A percentile compares a stretch with the other conserved stretches of the same genome.
phyloP scores from a whole-genome alignment of 2,797 vertebrate genomes.

The Sphenodon punctatus region DNA sequence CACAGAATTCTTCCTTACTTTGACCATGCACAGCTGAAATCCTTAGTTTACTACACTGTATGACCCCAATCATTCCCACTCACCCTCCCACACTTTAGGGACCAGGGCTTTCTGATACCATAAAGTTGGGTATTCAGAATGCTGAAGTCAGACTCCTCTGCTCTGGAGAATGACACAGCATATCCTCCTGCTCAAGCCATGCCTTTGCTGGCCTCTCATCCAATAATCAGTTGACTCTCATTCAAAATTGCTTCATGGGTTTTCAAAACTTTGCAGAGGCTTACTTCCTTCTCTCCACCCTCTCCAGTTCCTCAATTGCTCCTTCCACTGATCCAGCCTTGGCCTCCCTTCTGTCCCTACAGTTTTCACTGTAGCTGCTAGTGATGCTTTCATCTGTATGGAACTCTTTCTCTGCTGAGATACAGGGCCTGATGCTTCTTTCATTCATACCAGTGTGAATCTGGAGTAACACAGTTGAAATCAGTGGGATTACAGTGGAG shows the following conservation, averaged over 20 bases:
- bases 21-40: neutral
- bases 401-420: neutral
- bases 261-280: neutral
- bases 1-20: neutral
- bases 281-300: neutral
- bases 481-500: neutral
- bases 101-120: too few species aligned
- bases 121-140: too few species aligned
- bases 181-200: too few species aligned
- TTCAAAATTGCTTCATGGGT: neutral
- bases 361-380: neutral
- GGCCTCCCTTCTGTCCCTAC: neutral
- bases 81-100: neutral
- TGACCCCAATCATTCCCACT: neutral
- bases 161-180: too few species aligned
- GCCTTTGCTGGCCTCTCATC: too few species aligned
- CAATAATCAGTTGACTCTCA: too few species aligned
- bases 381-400: neutral
- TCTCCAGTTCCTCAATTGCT: neutral
- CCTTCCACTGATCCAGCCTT: neutral
- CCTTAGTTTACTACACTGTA: too few species aligned
- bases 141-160: too few species aligned
- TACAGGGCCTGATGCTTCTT: neutral
- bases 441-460: neutral
- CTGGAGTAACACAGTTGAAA: neutral